phyloP scores from a whole-genome alignment of 1,140 invertebrate species.

The Scaptomyza montana region DNA sequence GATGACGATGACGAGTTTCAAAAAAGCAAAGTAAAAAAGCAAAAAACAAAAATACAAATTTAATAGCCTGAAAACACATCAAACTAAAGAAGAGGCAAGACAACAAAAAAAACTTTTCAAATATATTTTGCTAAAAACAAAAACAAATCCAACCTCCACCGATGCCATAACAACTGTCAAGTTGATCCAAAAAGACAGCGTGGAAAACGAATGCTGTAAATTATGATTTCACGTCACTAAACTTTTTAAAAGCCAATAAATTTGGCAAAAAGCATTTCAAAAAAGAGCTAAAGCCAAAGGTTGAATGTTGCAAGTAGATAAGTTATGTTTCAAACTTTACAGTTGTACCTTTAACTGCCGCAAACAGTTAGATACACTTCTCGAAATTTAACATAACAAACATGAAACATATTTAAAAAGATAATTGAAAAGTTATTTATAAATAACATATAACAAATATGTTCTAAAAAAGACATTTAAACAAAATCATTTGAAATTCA shows the following conservation, averaged over 20 bases:
- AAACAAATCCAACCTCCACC: conserved; percentile 29
- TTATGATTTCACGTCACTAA: conserved; percentile 78
- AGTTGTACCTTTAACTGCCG: conserved; percentile 38
- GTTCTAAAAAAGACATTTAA: too few species aligned
- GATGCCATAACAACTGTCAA: conserved; percentile 58
- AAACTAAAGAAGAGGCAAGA: conserved; percentile 25
- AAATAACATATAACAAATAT: too few species aligned
- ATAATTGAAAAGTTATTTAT: too few species aligned
- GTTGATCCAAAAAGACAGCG: conserved; percentile 49
- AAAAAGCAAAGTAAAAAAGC: conserved; percentile 12
- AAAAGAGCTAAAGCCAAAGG: conserved; percentile 26
- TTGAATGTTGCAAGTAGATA: conserved; percentile 36
- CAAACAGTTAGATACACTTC: conserved; percentile 28
- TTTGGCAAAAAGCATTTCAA: conserved; percentile 27
- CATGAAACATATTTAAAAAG: too few species aligned
- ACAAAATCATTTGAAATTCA: too few species aligned
- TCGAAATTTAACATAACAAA: too few species aligned
- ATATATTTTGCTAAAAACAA: conserved; percentile 1
- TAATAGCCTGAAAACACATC: conserved; percentile 42
- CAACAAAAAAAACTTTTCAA: conserved; percentile 40
- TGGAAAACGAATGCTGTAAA: conserved; percentile 76
- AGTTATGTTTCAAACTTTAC: conserved; percentile 11
- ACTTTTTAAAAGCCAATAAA: conserved; percentile 78
- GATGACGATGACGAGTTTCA: conserved; percentile 16
- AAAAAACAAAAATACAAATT: conserved; percentile 21